Evolutionary conservation across 2,797 vertebrate species (phyloP).

Genomic region (Mormyrus hasselquistii): DNA sequence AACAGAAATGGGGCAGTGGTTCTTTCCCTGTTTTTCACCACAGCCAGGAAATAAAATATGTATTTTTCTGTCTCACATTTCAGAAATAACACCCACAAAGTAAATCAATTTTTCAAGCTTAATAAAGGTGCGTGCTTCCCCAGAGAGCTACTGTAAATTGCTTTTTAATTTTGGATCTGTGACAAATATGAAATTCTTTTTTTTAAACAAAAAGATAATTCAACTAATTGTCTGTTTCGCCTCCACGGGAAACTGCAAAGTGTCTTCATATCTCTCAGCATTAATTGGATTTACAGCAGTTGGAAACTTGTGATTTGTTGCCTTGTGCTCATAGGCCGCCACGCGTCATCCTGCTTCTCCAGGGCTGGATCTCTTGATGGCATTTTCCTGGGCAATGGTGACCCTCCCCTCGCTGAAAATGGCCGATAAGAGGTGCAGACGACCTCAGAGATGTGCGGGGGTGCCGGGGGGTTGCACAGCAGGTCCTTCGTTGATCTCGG

Average conservation of each 20-base stretch:
- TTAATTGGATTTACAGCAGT: constrained; percentile 19
- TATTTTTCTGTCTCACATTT: not conserved
- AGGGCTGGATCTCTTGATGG: not conserved
- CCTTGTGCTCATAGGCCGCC: not conserved
- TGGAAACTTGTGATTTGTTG: not conserved
- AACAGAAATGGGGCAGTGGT: not conserved
- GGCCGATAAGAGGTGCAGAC: not conserved
- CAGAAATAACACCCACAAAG: constrained; percentile 14
- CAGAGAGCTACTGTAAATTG: constrained; percentile 9
- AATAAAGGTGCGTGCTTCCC: constrained; percentile 5
- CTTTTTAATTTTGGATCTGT: constrained; percentile 16
- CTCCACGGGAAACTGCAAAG: not conserved
- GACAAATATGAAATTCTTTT: constrained; percentile 9
- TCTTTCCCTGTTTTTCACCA: not conserved
- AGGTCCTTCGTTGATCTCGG: not conserved
- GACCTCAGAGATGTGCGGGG: not conserved
- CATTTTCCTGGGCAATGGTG: not conserved
- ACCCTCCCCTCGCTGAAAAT: not conserved
- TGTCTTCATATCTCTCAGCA: not conserved
- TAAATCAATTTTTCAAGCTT: constrained; percentile 5
- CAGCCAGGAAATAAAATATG: constrained; percentile 5
- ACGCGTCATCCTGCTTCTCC: not conserved
- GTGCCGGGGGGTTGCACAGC: not conserved
- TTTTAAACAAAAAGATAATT: constrained; percentile 7
- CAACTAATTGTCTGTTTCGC: not conserved